These are phyloP conservation scores for Coelinius sp. DNA, from an alignment of 2,888 invertebrate genomes.

Conservation along the genomic window DNA sequence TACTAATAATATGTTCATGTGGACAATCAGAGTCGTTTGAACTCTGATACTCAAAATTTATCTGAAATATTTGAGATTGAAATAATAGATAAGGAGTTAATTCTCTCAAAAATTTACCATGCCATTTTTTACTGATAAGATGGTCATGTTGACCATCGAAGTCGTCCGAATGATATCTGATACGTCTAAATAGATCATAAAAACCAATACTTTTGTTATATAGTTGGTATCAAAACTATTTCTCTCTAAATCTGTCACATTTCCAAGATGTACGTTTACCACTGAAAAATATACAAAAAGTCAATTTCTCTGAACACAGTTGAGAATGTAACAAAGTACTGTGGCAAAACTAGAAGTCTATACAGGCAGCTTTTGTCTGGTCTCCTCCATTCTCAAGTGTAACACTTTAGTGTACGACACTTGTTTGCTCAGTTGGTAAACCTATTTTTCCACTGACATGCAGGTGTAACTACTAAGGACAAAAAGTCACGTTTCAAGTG, in stretches of 20 bases:
- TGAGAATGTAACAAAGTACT: background rate
- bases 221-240: background rate
- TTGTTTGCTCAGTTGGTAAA: slow-evolving; percentile 47
- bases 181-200: too few species aligned
- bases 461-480: slow-evolving; percentile 30
- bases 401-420: slow-evolving; percentile 52
- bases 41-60: too few species aligned
- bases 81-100: too few species aligned
- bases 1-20: too few species aligned
- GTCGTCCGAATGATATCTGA: too few species aligned
- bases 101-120: too few species aligned
- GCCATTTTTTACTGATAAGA: too few species aligned
- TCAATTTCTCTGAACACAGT: background rate
- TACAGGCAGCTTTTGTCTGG: slow-evolving; percentile 13
- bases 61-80: too few species aligned
- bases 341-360: slow-evolving; percentile 10
- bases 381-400: slow-evolving; percentile 27
- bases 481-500: slow-evolving; percentile 23
- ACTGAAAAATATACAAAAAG: background rate
- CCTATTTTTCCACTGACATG: slow-evolving; percentile 45
- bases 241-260: background rate
- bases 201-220: too few species aligned
- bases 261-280: background rate
- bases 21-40: too few species aligned
- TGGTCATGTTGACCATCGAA: too few species aligned